Evolutionary conservation across 2,797 vertebrate genomes (phyloP).

Genomic region (Lutjanus argentimaculatus): DNA sequence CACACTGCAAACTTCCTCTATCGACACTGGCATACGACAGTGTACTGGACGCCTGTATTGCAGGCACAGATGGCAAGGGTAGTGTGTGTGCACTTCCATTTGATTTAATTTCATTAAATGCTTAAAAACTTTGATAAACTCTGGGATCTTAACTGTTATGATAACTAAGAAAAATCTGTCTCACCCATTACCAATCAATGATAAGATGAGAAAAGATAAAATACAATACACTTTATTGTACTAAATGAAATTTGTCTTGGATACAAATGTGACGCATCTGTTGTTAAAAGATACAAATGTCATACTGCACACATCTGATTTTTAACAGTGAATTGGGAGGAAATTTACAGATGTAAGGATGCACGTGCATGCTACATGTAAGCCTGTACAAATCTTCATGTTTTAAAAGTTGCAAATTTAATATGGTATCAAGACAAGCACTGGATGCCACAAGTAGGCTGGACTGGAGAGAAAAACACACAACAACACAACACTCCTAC

Average conservation of each 20-base stretch:
- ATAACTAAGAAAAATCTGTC: background rate
- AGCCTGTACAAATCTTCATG: background rate
- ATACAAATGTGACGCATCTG: too few species aligned
- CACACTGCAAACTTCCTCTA: background rate
- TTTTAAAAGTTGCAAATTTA: too few species aligned
- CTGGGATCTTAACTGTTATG: background rate
- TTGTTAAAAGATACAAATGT: too few species aligned
- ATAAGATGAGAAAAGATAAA: too few species aligned
- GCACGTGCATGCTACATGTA: background rate
- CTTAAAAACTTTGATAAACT: background rate
- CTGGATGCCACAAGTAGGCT: too few species aligned
- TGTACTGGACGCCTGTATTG: background rate
- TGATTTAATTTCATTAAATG: too few species aligned
- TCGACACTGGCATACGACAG: background rate
- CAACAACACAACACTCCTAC: too few species aligned
- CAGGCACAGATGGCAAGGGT: background rate
- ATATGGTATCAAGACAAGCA: too few species aligned
- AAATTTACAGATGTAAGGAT: background rate
- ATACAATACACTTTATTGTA: too few species aligned
- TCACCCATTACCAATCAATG: background rate
- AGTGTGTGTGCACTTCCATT: background rate
- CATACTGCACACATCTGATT: background rate
- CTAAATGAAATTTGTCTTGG: too few species aligned
- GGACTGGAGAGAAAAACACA: too few species aligned
- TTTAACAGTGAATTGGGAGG: background rate